Conservation (phyloP, 2,797 vertebrate species). For the Rachycentron canadum region DNA sequence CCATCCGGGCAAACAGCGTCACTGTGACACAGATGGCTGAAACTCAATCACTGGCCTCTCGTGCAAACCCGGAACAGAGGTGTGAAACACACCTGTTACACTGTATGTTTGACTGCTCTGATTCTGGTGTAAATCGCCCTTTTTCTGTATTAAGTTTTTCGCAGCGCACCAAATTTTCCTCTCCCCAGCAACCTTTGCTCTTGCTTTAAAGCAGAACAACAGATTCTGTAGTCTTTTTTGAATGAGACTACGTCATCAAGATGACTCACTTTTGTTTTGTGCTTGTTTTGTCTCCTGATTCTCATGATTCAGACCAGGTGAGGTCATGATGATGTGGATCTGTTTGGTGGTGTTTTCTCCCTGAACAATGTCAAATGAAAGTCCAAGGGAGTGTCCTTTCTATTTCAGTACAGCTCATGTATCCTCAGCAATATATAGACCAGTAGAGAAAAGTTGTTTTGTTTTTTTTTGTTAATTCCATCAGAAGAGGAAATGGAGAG, state of each 20-base stretch:
- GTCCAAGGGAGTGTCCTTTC: no score
- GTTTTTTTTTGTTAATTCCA: no score
- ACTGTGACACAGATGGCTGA: constrained; percentile 26
- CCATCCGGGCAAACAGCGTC: constrained; percentile 16
- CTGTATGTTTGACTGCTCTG: neutral
- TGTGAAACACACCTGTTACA: neutral
- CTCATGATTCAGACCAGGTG: constrained; percentile 4
- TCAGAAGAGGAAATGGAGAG: no score
- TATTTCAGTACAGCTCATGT: no score
- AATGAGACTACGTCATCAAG: neutral
- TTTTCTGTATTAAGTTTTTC: neutral
- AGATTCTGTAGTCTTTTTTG: neutral
- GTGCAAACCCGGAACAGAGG: neutral
- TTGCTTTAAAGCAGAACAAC: neutral
- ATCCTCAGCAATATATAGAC: no score
- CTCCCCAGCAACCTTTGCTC: neutral
- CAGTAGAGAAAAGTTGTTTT: no score
- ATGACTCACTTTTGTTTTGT: neutral
- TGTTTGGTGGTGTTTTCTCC: neutral
- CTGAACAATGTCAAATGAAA: neutral
- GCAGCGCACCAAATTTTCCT: neutral
- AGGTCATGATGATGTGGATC: constrained; percentile 7
- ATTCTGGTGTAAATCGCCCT: neutral
- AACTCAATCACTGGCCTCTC: constrained; percentile 11
- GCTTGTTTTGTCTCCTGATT: neutral